A percentile compares a stretch with the other conserved stretches of the same genome.
phyloP scores from a whole-genome alignment of 2,113 vertebrate species.

The Scomber japonicus region DNA sequence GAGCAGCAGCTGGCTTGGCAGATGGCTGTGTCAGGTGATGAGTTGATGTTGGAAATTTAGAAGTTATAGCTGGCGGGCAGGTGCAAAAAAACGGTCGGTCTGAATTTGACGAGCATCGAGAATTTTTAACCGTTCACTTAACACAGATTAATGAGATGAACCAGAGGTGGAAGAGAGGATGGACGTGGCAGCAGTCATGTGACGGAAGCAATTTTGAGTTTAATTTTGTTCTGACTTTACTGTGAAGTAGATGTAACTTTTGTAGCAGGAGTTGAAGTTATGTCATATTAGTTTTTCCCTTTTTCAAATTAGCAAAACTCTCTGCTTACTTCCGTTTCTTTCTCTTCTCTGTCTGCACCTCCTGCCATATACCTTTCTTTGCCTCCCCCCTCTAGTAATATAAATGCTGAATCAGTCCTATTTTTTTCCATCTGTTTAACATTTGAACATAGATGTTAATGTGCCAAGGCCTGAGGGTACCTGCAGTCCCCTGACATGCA shows the following conservation, averaged over 20 bases:
- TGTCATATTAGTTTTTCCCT: not conserved
- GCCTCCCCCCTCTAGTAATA: constrained; percentile 4
- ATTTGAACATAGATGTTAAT: constrained; percentile 65
- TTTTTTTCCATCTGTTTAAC: constrained; percentile 45
- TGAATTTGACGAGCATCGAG: not conserved
- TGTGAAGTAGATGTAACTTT: not conserved
- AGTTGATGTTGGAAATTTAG: constrained; percentile 1
- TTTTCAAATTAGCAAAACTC: not conserved
- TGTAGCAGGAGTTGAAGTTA: too few species aligned
- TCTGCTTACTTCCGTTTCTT: not conserved
- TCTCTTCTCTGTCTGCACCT: constrained; percentile 2
- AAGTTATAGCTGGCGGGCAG: constrained; percentile 27
- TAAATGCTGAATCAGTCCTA: constrained; percentile 49
- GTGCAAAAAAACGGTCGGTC: constrained; percentile 6
- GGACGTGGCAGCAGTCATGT: constrained; percentile 9
- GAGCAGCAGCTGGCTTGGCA: constrained; percentile 44
- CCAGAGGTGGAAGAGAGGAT: not conserved
- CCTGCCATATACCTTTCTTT: not conserved
- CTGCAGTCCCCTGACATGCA: constrained; percentile 44
- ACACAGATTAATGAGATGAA: constrained; percentile 26
- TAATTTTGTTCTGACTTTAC: not conserved
- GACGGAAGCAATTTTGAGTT: not conserved
- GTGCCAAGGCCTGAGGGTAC: constrained; percentile 7
- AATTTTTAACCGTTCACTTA: constrained; percentile 5
- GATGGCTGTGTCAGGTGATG: constrained; percentile 7